Conservation (phyloP, 2,113 vertebrate genomes). For the Paraplagusia blochii region DNA sequence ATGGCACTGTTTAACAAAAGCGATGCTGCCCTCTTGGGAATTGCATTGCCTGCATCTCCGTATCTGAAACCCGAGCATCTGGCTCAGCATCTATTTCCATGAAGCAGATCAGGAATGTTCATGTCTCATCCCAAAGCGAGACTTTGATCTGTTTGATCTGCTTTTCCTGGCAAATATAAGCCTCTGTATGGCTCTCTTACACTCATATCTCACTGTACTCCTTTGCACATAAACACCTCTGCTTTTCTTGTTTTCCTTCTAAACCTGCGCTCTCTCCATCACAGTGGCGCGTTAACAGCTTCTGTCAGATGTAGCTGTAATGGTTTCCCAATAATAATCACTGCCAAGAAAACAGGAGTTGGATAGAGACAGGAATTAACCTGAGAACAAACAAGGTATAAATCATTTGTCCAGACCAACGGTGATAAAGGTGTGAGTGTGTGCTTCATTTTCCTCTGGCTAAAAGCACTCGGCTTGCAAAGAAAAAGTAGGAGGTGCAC, state of each 20-base stretch:
- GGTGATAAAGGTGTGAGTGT: not conserved
- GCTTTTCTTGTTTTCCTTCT: slow-evolving; percentile 5
- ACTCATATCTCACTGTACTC: slow-evolving; percentile 20
- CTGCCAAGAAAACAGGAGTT: not conserved
- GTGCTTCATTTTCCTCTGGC: slow-evolving; percentile 4
- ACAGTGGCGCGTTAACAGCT: slow-evolving; percentile 29
- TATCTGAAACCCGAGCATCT: slow-evolving; percentile 14
- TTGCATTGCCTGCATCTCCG: slow-evolving; percentile 1
- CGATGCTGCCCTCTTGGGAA: not conserved
- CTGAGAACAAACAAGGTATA: not conserved
- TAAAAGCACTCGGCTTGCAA: slow-evolving; percentile 37
- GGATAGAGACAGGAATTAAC: not conserved
- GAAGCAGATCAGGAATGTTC: slow-evolving; percentile 20
- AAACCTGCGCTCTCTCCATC: slow-evolving; percentile 20
- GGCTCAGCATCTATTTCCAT: slow-evolving; percentile 29
- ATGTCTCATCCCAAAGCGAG: slow-evolving; percentile 21
- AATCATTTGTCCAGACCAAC: not conserved
- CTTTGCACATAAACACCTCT: slow-evolving; percentile 2
- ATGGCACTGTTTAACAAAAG: not conserved
- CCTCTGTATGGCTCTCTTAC: slow-evolving; percentile 24
- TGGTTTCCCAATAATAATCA: slow-evolving; percentile 16
- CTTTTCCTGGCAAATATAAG: slow-evolving; percentile 3
- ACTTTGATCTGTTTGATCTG: slow-evolving; percentile 39
- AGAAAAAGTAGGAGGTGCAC: slow-evolving; percentile 64
- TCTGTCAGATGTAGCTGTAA: slow-evolving; percentile 18